Evolutionary conservation across 1,140 invertebrate species (phyloP).

Genomic region (Agrilus planipennis): DNA sequence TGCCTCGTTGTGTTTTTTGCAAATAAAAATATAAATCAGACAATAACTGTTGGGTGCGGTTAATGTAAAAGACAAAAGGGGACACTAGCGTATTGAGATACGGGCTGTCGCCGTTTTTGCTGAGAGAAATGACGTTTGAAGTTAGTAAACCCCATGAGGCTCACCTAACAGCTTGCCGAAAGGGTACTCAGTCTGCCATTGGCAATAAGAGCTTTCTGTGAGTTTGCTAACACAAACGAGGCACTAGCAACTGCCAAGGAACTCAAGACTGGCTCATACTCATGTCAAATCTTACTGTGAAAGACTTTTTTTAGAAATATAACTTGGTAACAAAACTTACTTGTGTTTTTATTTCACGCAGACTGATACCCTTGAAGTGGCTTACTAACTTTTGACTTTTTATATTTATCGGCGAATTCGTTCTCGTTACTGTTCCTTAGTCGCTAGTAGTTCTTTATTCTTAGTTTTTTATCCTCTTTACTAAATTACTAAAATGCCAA

Average conservation of each 20-base stretch:
- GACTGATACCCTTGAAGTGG: constrained; percentile 24
- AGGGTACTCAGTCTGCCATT: constrained; percentile 22
- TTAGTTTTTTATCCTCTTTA: too few species aligned
- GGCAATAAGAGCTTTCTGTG: constrained; percentile 17
- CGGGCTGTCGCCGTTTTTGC: too few species aligned
- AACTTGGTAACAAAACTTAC: constrained; percentile 27
- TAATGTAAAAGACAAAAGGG: too few species aligned
- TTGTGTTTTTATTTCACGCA: constrained; percentile 11
- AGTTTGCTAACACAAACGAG: constrained; percentile 23
- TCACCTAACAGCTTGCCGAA: constrained; percentile 26
- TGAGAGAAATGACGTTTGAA: constrained; percentile 7
- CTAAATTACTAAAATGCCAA: too few species aligned
- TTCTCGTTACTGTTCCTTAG: constrained; percentile 6
- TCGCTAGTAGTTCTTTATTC: too few species aligned
- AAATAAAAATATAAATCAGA: too few species aligned
- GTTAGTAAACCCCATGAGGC: constrained; percentile 27
- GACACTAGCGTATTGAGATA: too few species aligned
- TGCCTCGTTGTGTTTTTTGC: too few species aligned
- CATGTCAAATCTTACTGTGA: constrained; percentile 32
- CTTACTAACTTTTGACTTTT: constrained; percentile 7
- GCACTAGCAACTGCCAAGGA: constrained; percentile 19
- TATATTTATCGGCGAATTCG: constrained; percentile 4
- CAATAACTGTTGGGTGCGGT: too few species aligned
- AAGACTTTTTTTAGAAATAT: constrained; percentile 32
- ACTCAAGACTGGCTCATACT: constrained; percentile 29